Base-by-base conservation (phyloP, 2,888 invertebrate genomes). In the Amblyjoppa proteus region DNA sequence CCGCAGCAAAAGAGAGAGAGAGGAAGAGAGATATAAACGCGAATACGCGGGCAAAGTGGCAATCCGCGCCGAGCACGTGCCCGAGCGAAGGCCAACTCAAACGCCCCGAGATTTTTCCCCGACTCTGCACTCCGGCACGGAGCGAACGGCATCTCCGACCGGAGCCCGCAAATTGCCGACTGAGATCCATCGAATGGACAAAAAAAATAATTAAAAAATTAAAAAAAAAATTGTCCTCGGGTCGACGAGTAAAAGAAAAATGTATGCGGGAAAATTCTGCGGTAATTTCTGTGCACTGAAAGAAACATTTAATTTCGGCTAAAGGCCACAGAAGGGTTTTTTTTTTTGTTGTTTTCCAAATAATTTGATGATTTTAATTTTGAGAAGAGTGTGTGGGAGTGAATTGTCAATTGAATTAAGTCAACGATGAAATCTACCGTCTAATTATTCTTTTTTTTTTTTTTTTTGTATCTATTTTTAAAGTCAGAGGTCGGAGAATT, bases 31-130 rank as follows among this genome's bases (percentile, higher is more conserved):
- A 64, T 58, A 68, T 58, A 69, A 81, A 74, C 53, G 70, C 31
- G 68, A 70, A 51, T 34, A 58, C 56, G 61, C 20, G 83, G 81
- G 80, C 83, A 81, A 85, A 85, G 83, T 81, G 85, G 81, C 79
- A 85, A 85, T 77, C 80, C 68, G 25, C 71, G 82, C 73, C 34
- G 77, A 74, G 83, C 85, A 86, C 85, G 85, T 83, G 85, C 83
- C 83, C 41, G 51, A 34, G 68, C 82, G 85, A 85, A 85, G 85
- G 85, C 85, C 85, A 84, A 77, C 73, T 69, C 77, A 31, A 64
- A 25, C 51, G 28, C 51, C 68, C 20, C 41, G 49, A 69, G 38
- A 71, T 78, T 68, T 83, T 58, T 78, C 64, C 68, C 80, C 80
- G 45, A 11, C 58, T 41, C 28, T 49, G 16, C 3, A 16, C 13